phyloP scores from a whole-genome alignment of 1,140 invertebrate species.

The Euglossa dilemma region DNA sequence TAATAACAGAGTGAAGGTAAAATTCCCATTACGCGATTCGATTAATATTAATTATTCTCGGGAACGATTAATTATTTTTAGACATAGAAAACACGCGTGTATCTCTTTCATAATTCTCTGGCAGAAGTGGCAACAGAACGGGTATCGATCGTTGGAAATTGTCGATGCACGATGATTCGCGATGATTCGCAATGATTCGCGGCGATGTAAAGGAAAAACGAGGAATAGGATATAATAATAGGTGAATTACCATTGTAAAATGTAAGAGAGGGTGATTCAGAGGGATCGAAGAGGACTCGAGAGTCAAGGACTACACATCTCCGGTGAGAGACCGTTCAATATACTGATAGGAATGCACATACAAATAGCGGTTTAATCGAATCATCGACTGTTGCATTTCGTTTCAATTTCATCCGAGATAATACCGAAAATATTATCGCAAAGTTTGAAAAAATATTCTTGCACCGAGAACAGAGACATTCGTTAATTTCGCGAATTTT shows the following conservation, averaged over 20 bases:
- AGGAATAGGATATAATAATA: not conserved
- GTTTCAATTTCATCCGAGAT: not conserved
- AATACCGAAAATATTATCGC: not conserved
- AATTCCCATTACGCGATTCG: too few species aligned
- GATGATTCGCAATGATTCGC: not conserved
- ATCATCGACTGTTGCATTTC: not conserved
- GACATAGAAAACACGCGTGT: too few species aligned
- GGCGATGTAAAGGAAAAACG: not conserved
- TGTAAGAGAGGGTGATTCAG: not conserved
- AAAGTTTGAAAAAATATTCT: too few species aligned
- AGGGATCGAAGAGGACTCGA: not conserved
- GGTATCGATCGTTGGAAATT: not conserved
- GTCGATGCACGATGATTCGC: not conserved
- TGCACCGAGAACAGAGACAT: too few species aligned
- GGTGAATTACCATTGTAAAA: not conserved
- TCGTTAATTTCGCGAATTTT: too few species aligned
- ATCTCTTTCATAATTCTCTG: too few species aligned
- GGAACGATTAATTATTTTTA: too few species aligned
- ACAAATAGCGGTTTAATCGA: not conserved
- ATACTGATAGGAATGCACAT: constrained; percentile 2
- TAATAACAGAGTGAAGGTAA: too few species aligned
- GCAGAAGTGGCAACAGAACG: too few species aligned
- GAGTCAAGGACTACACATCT: constrained; percentile 2
- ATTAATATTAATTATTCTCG: too few species aligned
- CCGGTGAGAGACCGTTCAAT: not conserved